Evolutionary conservation across 1,140 invertebrate species (phyloP), one percentile per base, ranked within the genome.

Genomic region (Heliconius congener): DNA sequence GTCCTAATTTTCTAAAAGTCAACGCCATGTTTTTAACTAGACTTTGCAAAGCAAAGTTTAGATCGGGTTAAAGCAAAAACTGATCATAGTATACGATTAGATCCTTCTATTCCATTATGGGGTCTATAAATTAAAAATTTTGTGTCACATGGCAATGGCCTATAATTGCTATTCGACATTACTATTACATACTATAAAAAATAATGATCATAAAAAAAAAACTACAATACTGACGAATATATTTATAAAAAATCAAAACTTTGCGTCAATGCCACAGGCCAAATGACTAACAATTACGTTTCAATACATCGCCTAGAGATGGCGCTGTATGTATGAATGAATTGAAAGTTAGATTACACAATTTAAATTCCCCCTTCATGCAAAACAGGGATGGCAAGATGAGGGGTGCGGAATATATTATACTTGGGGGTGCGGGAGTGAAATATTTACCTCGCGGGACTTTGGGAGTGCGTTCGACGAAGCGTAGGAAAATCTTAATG

Each of bases 291-390:
- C 77, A 83, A 81, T 80, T 85, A 84, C 90, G 87, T 94, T 94
- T 93, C 92, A 94, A 93, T 94, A 93, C 93, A 94, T 93, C 87
- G 92, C 88, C 88, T 79, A 90, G 90, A 94, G 93, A 93, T 94
- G 93, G 92, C 91, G 90, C 82, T 90, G 92, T 90, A 91, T 93
- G 92, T 93, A 94, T 94, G 92, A 94, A 94, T 94, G 93, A 94
- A 94, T 94, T 94, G 90, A 93, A 94, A 94, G 93, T 94, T 94
- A 93, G 93, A 94, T 94, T 94, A 93, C 89, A 93, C 92, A 93
- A 94, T 94, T 94, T 94, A 94, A 94, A 94, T 94, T 93, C 91
- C 89, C 93, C 91, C 91, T 92, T 92, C 88, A 93, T 93, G 92
- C 92, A 94, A 94, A 94, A 93, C 91, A 94, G 93, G 92, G 91